These are phyloP conservation scores for Cantharis rufa DNA, from an alignment of 2,888 invertebrate species.

Conservation along the genomic window DNA sequence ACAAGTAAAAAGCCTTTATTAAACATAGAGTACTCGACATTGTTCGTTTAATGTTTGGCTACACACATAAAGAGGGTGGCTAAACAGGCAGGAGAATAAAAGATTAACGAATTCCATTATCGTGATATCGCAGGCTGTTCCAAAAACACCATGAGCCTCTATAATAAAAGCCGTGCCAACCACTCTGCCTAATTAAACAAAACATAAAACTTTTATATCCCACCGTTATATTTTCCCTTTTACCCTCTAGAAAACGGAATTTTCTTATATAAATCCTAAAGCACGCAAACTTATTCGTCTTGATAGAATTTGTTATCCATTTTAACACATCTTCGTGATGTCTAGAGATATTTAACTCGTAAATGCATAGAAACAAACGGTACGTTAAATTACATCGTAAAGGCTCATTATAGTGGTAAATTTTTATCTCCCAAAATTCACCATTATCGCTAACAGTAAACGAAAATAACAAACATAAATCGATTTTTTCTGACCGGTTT, in stretches of 20 bases:
- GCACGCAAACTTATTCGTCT: constrained; percentile 24
- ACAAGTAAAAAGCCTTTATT: constrained; percentile 17
- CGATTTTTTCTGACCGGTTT: constrained; percentile 7
- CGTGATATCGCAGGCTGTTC: constrained; percentile 32
- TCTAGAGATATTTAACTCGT: constrained; percentile 8
- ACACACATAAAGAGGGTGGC: constrained; percentile 20
- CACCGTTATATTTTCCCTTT: constrained; percentile 27
- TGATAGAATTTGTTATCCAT: constrained; percentile 22
- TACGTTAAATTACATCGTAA: not conserved
- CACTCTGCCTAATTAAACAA: constrained; percentile 34
- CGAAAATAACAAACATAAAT: constrained; percentile 1
- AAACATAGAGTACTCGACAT: constrained; percentile 10
- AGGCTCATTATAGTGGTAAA: not conserved
- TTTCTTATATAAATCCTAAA: constrained; percentile 19
- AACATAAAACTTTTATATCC: constrained; percentile 33
- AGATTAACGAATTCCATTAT: constrained; percentile 33
- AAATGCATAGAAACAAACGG: constrained; percentile 11
- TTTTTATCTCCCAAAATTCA: constrained; percentile 2
- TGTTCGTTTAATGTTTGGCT: constrained; percentile 14
- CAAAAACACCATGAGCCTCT: constrained; percentile 27
- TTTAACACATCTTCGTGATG: constrained; percentile 20
- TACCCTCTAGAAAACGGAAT: constrained; percentile 15
- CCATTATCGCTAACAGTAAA: not conserved
- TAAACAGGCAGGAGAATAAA: constrained; percentile 27
- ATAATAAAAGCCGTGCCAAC: constrained; percentile 33